A percentile compares a stretch with the other conserved stretches of the same genome.
phyloP scores from a whole-genome alignment of 37 sponge, comb jelly and placozoan species.

The Amphimedon queenslandica region DNA sequence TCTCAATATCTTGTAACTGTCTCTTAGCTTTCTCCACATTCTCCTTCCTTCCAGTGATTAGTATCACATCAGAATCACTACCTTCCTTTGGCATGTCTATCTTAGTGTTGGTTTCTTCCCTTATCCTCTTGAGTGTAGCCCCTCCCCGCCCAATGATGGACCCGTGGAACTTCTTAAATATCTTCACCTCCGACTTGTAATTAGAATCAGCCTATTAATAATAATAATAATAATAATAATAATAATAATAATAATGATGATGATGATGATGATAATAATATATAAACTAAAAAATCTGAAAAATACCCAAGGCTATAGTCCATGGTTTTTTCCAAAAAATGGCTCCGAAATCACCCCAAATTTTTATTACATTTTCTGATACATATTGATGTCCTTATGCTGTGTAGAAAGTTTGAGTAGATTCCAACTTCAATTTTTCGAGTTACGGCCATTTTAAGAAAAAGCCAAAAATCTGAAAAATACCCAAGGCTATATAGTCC shows the following conservation, averaged over 20 bases:
- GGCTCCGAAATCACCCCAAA: too few species aligned
- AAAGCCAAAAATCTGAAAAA: too few species aligned
- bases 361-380: too few species aligned
- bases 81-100: conserved; percentile 82
- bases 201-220: conserved; percentile 47
- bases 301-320: too few species aligned
- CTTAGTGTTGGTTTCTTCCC: conserved; percentile 77
- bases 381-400: too few species aligned
- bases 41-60: conserved; percentile 79
- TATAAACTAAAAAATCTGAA: too few species aligned
- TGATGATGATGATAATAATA: too few species aligned
- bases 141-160: conserved; percentile 89
- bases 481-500: too few species aligned
- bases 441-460: too few species aligned
- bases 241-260: background rate
- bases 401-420: too few species aligned
- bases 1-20: conserved; percentile 73
- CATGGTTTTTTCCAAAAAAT: too few species aligned
- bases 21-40: conserved; percentile 77
- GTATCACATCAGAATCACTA: conserved; percentile 78
- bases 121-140: conserved; percentile 66
- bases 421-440: too few species aligned
- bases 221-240: background rate
- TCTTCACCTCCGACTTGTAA: conserved; percentile 56
- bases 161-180: conserved; percentile 87